phyloP scores from a whole-genome alignment of 2,113 vertebrate genomes.

The Colistium nudipinnis region DNA sequence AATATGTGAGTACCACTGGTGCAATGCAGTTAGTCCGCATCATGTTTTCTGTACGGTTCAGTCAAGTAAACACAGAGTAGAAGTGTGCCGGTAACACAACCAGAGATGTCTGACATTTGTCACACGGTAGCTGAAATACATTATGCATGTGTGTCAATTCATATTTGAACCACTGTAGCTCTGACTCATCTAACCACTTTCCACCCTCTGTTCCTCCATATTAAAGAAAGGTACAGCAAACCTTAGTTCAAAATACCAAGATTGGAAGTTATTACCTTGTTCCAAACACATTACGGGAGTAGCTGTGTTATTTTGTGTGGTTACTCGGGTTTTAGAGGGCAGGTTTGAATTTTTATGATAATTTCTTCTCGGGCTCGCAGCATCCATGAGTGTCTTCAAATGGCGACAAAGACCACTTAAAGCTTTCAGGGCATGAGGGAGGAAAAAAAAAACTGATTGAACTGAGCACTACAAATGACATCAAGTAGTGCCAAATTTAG shows the following conservation, averaged over 20 bases:
- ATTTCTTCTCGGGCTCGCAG: constrained; percentile 29
- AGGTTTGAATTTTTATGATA: constrained; percentile 46
- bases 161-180: background rate
- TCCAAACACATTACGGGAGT: background rate
- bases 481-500: constrained; percentile 43
- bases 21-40: constrained; percentile 10
- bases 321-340: constrained; percentile 31
- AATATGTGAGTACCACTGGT: background rate
- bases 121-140: constrained; percentile 1
- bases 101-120: constrained; percentile 11
- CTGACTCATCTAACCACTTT: constrained; percentile 15
- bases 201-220: no score
- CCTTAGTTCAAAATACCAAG: background rate
- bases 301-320: constrained; percentile 16
- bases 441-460: constrained; percentile 44
- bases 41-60: constrained; percentile 9
- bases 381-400: constrained; percentile 52
- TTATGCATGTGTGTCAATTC: background rate
- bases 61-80: background rate
- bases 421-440: constrained; percentile 58
- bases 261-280: constrained; percentile 7
- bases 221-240: no score
- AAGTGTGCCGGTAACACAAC: constrained; percentile 11
- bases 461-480: constrained; percentile 35
- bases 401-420: constrained; percentile 59